Conservation (phyloP, 1,140 invertebrate species). For the Drosophila lacteicornis region DNA sequence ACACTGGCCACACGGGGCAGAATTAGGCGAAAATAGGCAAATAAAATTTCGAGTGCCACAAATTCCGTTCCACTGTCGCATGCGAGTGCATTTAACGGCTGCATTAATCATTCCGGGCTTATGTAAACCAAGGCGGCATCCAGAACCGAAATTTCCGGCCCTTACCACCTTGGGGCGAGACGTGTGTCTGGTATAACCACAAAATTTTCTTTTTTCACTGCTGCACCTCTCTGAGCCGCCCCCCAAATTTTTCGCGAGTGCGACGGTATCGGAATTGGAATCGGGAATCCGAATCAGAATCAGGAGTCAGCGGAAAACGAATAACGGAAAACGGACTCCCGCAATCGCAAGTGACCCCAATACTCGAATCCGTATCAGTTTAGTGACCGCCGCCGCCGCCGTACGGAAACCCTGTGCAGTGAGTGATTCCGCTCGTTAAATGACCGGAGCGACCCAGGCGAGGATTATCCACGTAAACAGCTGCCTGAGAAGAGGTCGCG, state of each 20-base stretch:
- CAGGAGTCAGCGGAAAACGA: background rate
- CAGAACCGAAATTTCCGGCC: slow-evolving; percentile 12
- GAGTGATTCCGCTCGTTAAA: slow-evolving; percentile 20
- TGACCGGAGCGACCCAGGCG: slow-evolving; percentile 11
- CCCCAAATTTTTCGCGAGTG: slow-evolving; percentile 54
- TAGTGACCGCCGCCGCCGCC: background rate
- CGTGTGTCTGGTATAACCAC: slow-evolving; percentile 74
- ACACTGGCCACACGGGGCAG: slow-evolving; percentile 25
- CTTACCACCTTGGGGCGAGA: slow-evolving; percentile 18
- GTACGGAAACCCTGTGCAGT: slow-evolving; percentile 13
- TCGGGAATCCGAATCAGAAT: slow-evolving; percentile 17
- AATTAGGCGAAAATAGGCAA: slow-evolving; percentile 43
- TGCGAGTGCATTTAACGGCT: slow-evolving; percentile 73
- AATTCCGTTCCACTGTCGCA: slow-evolving; percentile 58
- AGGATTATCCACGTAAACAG: slow-evolving; percentile 55
- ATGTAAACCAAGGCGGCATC: slow-evolving; percentile 25
- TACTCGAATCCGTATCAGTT: slow-evolving; percentile 1
- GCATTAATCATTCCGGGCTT: slow-evolving; percentile 66
- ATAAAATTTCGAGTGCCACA: slow-evolving; percentile 58
- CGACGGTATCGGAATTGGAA: slow-evolving; percentile 31
- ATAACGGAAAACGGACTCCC: slow-evolving; percentile 1
- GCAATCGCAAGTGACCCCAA: slow-evolving; percentile 8
- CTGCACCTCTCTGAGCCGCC: slow-evolving; percentile 52
- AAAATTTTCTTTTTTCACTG: slow-evolving; percentile 68
- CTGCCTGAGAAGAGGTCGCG: slow-evolving; percentile 45